Base-by-base conservation (phyloP, 2,113 vertebrate genomes). In the Antigone vipio region DNA sequence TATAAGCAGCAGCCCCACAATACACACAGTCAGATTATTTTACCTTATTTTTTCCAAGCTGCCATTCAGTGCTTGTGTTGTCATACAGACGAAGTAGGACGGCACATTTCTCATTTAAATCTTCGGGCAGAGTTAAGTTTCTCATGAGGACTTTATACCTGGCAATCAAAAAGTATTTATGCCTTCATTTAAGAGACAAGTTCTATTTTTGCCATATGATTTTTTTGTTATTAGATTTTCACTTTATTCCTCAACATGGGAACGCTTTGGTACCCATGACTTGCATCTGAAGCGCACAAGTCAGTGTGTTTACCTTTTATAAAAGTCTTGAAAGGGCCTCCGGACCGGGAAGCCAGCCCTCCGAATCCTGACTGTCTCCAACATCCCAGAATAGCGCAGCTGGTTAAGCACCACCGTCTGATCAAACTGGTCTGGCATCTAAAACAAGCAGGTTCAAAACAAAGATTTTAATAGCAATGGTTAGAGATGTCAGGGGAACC, bases 391-490 rank as follows among this genome's bases (percentile, higher is more conserved):
- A 94, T 99, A 99, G 34, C 98, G 97, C 97, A 99, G 98, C 98
- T 99, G 99, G 98, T 99, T 99, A 68, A 99, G 98, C 88, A 99
- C 99, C 74, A 99, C 97, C 0, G 98, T 98, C 98, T 99, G 99
- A 97, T 99, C 99, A 96, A 99, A 99, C 84, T 98, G 99, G 93
- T 99, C 99, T 38, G 99, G 99, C 99, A 99, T 99, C 99, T 99
- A 56, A 50, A 97, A 82, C 0, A 16, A 93, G 12, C 9, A 83
- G 42, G 91, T 96, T 80, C 73, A 76, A 93, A 87, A 89, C 45
- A 85, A 82, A 34, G 42, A 11, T 47, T 82, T 92, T 52, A 94
- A 84, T 45, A 87, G 86, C 72, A 93, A 75, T 22, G 38, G 59
- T 59, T 71, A 67, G 34, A 82, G 49, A 89, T 29, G 86, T 62